These are phyloP conservation scores for Hydropsyche tenuis DNA, from an alignment of 1,140 invertebrate species.

Conservation along the genomic window DNA sequence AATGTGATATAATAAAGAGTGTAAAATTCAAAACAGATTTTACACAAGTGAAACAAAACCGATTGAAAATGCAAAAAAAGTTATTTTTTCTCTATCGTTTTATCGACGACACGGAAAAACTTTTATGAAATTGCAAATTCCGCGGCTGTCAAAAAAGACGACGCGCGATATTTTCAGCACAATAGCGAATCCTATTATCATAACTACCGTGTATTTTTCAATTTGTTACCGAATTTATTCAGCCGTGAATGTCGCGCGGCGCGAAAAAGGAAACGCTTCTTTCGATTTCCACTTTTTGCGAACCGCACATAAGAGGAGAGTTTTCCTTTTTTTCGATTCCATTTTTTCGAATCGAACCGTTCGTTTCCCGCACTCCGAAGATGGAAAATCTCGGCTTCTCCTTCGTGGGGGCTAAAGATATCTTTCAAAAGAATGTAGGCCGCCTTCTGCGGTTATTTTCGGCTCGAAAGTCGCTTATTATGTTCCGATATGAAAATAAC, in stretches of 20 bases:
- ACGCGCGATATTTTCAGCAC: neutral
- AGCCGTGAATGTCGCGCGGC: neutral
- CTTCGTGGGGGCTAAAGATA: neutral
- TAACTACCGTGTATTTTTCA: slow-evolving; percentile 1
- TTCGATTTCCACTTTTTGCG: neutral
- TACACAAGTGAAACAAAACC: too few relatives aligned
- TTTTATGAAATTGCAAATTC: too few relatives aligned
- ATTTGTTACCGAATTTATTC: slow-evolving; percentile 18
- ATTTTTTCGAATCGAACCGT: too few relatives aligned
- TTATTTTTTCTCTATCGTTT: too few relatives aligned
- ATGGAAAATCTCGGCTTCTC: neutral
- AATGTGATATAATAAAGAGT: too few relatives aligned
- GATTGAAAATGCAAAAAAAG: too few relatives aligned
- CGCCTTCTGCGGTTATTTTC: too few relatives aligned
- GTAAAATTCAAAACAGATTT: too few relatives aligned
- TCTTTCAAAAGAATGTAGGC: neutral
- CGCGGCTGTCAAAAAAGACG: neutral
- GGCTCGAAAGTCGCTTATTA: too few relatives aligned
- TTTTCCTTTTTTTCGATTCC: too few relatives aligned
- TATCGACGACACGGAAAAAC: too few relatives aligned
- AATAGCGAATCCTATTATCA: slow-evolving; percentile 14
- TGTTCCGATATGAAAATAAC: too few relatives aligned
- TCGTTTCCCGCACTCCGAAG: neutral
- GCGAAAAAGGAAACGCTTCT: neutral
- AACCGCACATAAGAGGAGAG: neutral